phyloP scores from a whole-genome alignment of 2,888 invertebrate species.

The Griposia aprilina region DNA sequence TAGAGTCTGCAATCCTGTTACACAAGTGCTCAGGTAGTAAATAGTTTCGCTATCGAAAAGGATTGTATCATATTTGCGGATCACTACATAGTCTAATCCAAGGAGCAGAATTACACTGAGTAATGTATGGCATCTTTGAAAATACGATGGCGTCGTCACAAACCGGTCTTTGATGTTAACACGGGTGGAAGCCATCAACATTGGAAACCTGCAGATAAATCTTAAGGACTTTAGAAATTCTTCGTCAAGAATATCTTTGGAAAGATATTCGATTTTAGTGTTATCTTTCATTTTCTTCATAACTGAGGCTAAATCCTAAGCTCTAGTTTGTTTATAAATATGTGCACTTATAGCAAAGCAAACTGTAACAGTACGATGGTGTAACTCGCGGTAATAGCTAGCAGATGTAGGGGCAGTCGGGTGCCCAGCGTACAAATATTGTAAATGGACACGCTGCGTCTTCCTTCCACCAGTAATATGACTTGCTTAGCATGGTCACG shows the following conservation, averaged over 20 bases:
- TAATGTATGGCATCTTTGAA: constrained; percentile 76
- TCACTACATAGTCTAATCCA: constrained; percentile 45
- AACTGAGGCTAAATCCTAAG: background rate
- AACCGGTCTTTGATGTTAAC: constrained; percentile 75
- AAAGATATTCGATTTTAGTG: constrained; percentile 73
- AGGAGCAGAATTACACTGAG: constrained; percentile 62
- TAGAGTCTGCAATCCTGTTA: constrained; percentile 61
- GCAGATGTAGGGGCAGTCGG: constrained; percentile 73
- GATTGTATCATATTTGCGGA: constrained; percentile 45
- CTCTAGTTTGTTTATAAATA: background rate
- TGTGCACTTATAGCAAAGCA: constrained; percentile 69
- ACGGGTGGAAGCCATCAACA: constrained; percentile 75
- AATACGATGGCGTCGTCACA: constrained; percentile 73
- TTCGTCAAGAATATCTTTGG: constrained; percentile 77
- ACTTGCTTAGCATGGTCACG: constrained; percentile 75
- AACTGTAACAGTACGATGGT: constrained; percentile 81
- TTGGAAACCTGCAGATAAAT: constrained; percentile 71
- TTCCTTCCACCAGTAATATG: constrained; percentile 75
- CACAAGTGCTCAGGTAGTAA: constrained; percentile 57
- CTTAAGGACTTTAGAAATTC: constrained; percentile 72
- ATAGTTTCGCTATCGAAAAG: constrained; percentile 54
- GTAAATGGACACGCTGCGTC: constrained; percentile 76
- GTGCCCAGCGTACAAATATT: constrained; percentile 76
- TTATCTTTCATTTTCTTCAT: constrained; percentile 37
- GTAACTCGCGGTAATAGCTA: constrained; percentile 79